phyloP scores from a whole-genome alignment of 2,113 vertebrate species.

The Hippocampus comes region DNA sequence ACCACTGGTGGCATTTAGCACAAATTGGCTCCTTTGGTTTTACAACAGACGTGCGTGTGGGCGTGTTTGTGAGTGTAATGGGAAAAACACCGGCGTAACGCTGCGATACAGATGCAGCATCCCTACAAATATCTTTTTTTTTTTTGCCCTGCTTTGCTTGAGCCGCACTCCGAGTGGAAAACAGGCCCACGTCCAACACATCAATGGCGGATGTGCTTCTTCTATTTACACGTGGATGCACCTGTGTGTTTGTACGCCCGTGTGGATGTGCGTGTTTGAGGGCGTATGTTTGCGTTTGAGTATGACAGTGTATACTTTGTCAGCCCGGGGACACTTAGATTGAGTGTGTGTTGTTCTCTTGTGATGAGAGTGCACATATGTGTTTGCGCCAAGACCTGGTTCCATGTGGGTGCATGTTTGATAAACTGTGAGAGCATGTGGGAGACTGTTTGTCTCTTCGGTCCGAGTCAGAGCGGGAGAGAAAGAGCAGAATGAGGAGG shows the following conservation, averaged over 20 bases:
- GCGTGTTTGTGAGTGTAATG: conserved; percentile 17
- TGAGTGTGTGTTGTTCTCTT: conserved; percentile 57
- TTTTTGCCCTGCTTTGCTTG: conserved; percentile 31
- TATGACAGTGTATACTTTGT: conserved; percentile 68
- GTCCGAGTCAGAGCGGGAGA: conserved; percentile 56
- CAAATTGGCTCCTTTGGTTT: conserved; percentile 2
- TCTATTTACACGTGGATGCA: conserved; percentile 65
- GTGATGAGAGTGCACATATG: conserved; percentile 65
- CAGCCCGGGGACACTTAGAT: conserved; percentile 56
- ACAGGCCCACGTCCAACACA: conserved; percentile 33
- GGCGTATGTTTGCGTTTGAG: conserved; percentile 63
- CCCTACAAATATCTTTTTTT: conserved; percentile 23
- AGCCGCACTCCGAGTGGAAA: conserved; percentile 39
- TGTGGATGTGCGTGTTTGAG: conserved; percentile 48
- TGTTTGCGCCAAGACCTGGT: conserved; percentile 72
- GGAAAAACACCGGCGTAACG: conserved; percentile 16
- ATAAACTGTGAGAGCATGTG: conserved; percentile 77
- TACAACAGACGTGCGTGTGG: not conserved
- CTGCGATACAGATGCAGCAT: conserved; percentile 37
- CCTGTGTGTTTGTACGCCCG: conserved; percentile 62
- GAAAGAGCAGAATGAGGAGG: conserved; percentile 59
- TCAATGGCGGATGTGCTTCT: conserved; percentile 35
- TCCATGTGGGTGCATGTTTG: conserved; percentile 78
- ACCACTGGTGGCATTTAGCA: not conserved
- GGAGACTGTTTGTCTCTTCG: conserved; percentile 78